Base-by-base conservation (phyloP, 2,113 vertebrate species). In the Junco hyemalis region DNA sequence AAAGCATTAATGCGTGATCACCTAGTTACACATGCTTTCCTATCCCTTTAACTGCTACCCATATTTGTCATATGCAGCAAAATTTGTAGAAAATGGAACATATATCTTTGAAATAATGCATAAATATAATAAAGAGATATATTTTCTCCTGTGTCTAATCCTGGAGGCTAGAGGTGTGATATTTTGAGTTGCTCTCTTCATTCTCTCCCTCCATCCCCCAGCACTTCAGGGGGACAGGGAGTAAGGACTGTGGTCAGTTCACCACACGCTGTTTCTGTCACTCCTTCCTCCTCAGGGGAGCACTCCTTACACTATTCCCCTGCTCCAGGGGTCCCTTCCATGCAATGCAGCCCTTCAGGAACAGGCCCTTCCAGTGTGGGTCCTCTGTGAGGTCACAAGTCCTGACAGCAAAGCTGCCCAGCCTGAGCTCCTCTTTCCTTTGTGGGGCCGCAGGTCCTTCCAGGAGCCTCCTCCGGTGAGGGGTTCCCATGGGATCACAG, bases 1-100 rank as follows among this genome's bases (percentile, higher is more conserved):
- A 72, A 89, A 61, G 33, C 21, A 70, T 96, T 91, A 91, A 93
- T 90, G 20, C 81, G 74, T 82, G 88, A 92, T 89, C 25, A 5
- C 33, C 2, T 81, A 57, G 23, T 86, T 83, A 78, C 33, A 73
- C 91, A 65, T 38, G 44, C 71, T 88, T 80, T 77, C 53, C n/a
- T 84, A 71, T 80, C 59, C 31, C 35, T 51, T 81, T 84, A 90
- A 74, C 33, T 61, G n/a, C 61, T 64, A 25, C 12, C n/a, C n/a
- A n/a, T n/a, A n/a, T 73, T 53, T 89, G 10, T 91, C 81, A 36
- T 36, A 60, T 31, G 42, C 66, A 77, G 44, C 45, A 82, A 14
- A 81, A 69, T 29, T 69, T 82, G 23, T 24, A 72, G 66, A 35
- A 87, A 90, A 85, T 57, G 1, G 33, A 68, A 57, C 4, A 35